phyloP scores from a whole-genome alignment of 92 coral and sea anemone genomes.

The Zoanthus sociatus region DNA sequence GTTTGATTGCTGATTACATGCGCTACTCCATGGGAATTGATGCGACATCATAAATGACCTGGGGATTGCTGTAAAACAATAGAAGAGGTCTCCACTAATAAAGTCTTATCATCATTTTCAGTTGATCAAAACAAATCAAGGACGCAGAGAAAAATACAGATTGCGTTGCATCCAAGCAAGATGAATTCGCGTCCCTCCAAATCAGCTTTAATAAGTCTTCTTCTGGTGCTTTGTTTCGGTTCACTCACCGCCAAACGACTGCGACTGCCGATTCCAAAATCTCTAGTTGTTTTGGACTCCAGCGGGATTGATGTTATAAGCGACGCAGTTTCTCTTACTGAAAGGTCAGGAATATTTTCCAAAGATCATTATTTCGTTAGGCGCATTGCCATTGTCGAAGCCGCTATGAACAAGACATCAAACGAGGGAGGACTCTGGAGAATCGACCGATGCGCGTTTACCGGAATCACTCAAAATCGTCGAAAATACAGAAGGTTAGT shows the following conservation, averaged over 20 bases:
- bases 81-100: conserved; percentile 21
- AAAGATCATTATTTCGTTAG: conserved; percentile 84
- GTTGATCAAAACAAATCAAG: conserved; percentile 17
- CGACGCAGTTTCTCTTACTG: conserved; percentile 69
- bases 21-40: background rate
- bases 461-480: conserved; percentile 86
- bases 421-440: conserved; percentile 95
- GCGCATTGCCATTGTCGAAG: conserved; percentile 96
- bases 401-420: conserved; percentile 79
- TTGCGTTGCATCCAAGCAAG: background rate
- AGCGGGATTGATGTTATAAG: conserved; percentile 77
- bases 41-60: background rate
- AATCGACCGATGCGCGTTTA: conserved; percentile 83
- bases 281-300: conserved; percentile 76
- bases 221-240: conserved; percentile 23
- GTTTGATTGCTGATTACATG: background rate
- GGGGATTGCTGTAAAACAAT: background rate
- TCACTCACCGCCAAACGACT: conserved; percentile 61
- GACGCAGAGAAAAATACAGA: background rate
- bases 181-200: conserved; percentile 31
- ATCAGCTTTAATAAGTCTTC: background rate
- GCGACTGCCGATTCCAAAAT: conserved; percentile 79
- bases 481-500: conserved; percentile 81
- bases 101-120: conserved; percentile 32
- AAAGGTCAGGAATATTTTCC: conserved; percentile 72